Percentiles rank a stretch among this genome's conserved stretches.
Conservation (phyloP, 1,140 invertebrate species). For the Tetramorium alpestre region DNA sequence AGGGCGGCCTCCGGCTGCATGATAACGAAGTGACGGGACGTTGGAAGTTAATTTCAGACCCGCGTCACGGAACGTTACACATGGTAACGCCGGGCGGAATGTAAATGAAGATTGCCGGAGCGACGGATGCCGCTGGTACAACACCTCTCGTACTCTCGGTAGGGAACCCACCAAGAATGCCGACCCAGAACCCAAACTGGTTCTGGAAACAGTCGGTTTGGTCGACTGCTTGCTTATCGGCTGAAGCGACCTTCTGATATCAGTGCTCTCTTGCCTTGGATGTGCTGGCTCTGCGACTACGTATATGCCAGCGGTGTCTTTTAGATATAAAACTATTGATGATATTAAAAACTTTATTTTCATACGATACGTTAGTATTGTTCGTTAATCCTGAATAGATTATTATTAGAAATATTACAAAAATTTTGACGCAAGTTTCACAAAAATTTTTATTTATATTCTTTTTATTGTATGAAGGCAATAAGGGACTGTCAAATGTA, state of each 20-base stretch:
- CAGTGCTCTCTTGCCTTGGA: constrained; percentile 20
- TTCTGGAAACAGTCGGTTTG: constrained; percentile 36
- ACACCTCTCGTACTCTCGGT: constrained; percentile 32
- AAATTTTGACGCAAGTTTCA: neutral
- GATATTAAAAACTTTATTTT: neutral
- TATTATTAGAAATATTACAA: neutral
- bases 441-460: neutral
- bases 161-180: constrained; percentile 22
- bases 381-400: neutral
- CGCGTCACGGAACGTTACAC: constrained; percentile 49
- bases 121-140: constrained; percentile 20
- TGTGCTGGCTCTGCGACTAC: neutral
- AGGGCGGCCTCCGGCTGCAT: constrained; percentile 39
- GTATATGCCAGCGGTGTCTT: too few relatives aligned
- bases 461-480: neutral
- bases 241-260: constrained; percentile 6
- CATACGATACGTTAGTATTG: neutral
- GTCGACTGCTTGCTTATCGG: constrained; percentile 55
- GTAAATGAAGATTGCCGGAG: constrained; percentile 45
- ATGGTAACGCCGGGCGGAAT: constrained; percentile 44
- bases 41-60: constrained; percentile 43
- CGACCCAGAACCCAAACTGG: constrained; percentile 40
- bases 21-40: constrained; percentile 41
- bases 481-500: too few relatives aligned
- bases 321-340: neutral